A percentile compares a stretch with the other conserved stretches of the same genome.
Conservation (phyloP, 2,888 invertebrate genomes). For the Ethmia dodecea region DNA sequence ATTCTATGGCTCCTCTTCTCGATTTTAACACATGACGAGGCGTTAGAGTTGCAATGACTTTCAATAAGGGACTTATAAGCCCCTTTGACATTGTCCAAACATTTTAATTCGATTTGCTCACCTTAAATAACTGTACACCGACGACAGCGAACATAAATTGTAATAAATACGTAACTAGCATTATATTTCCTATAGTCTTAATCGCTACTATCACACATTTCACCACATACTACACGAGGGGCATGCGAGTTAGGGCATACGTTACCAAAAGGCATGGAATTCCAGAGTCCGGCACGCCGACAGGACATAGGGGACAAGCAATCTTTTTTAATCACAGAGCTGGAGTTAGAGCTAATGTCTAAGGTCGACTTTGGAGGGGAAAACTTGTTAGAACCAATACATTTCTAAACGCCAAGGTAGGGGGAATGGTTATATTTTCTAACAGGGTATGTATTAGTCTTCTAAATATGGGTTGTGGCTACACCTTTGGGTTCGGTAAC, state of each 20-base stretch:
- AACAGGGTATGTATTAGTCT: constrained; percentile 40
- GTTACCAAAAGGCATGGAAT: constrained; percentile 53
- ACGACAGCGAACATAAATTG: constrained; percentile 99
- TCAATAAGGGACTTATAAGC: no score
- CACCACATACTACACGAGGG: constrained; percentile 92
- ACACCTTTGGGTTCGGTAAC: constrained; percentile 68
- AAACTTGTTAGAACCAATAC: constrained; percentile 5
- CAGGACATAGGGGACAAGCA: constrained; percentile 74
- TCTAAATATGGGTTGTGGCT: constrained; percentile 36
- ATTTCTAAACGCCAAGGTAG: constrained; percentile 68
- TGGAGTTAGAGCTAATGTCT: constrained; percentile 15
- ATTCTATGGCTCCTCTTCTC: neutral
- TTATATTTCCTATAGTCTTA: constrained; percentile 99
- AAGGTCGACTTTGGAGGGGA: constrained; percentile 16
- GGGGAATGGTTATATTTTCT: constrained; percentile 52
- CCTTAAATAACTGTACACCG: constrained; percentile 99
- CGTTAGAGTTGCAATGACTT: no score
- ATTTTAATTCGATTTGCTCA: no score
- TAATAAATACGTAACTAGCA: constrained; percentile 99
- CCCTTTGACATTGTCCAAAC: no score
- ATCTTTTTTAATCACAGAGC: constrained; percentile 56
- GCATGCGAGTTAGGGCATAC: constrained; percentile 58
- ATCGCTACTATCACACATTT: constrained; percentile 99
- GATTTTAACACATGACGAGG: no score
- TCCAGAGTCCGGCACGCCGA: constrained; percentile 57